phyloP scores from a whole-genome alignment of 2,888 invertebrate genomes.

The Spisula subtruncata region DNA sequence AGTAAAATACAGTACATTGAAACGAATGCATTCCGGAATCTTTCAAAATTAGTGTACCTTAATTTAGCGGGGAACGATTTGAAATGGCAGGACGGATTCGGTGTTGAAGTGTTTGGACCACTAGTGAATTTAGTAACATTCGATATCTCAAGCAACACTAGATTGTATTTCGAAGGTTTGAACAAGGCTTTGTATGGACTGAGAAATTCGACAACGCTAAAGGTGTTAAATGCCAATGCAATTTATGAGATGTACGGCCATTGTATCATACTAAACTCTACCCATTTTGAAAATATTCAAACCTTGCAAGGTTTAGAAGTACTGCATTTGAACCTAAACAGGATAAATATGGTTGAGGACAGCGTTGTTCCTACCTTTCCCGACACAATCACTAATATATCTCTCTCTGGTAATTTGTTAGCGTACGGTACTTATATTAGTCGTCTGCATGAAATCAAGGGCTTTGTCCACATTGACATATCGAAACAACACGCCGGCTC shows the following conservation, averaged over 20 bases:
- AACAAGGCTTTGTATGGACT: constrained; percentile 54
- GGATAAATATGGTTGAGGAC: constrained; percentile 61
- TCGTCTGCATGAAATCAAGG: background rate
- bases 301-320: constrained; percentile 47
- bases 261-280: too few species aligned
- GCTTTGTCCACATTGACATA: constrained; percentile 49
- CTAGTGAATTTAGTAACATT: too few species aligned
- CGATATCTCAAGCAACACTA: too few species aligned
- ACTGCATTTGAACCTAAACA: constrained; percentile 64
- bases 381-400: constrained; percentile 21
- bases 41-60: too few species aligned
- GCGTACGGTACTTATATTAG: constrained; percentile 41
- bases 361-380: constrained; percentile 29
- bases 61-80: too few species aligned
- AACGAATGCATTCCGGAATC: too few species aligned
- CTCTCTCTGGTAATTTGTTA: constrained; percentile 61
- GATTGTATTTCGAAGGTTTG: constrained; percentile 61
- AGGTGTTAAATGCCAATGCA: constrained; percentile 42
- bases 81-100: too few species aligned
- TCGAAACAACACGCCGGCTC: constrained; percentile 60
- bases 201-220: constrained; percentile 39
- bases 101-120: too few species aligned
- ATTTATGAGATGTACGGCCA: constrained; percentile 51
- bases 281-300: constrained; percentile 49
- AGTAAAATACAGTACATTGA: too few species aligned